Evolutionary conservation across 2,888 invertebrate species (phyloP).

Genomic region (Dasypolia templi): DNA sequence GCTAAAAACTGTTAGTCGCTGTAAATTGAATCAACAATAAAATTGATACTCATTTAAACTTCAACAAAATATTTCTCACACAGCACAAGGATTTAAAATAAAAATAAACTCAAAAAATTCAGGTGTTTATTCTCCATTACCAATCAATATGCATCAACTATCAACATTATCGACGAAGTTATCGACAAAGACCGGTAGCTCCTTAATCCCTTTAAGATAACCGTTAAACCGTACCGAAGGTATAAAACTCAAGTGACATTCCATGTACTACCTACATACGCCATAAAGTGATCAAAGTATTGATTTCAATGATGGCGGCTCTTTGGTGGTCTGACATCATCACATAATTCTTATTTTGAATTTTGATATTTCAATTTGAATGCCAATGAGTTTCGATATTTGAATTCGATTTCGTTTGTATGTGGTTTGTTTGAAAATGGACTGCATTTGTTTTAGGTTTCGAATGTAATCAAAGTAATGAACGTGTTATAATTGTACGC

Average conservation of each 20-base stretch:
- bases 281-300: conserved; percentile 73
- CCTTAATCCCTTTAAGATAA: conserved; percentile 84
- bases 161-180: conserved; percentile 54
- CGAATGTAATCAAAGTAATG: conserved; percentile 36
- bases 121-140: conserved; percentile 56
- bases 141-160: conserved; percentile 65
- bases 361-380: conserved; percentile 66
- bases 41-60: neutral
- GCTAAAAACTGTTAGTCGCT: conserved; percentile 17
- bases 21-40: neutral
- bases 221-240: conserved; percentile 69
- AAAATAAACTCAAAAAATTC: conserved; percentile 29
- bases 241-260: conserved; percentile 84
- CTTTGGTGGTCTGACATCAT: conserved; percentile 76
- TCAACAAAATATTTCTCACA: conserved; percentile 21
- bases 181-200: conserved; percentile 82
- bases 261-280: conserved; percentile 80
- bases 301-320: conserved; percentile 67
- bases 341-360: conserved; percentile 60
- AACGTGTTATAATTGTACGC: neutral
- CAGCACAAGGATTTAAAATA: conserved; percentile 21
- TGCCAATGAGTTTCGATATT: conserved; percentile 55
- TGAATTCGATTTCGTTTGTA: conserved; percentile 36
- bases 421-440: conserved; percentile 42
- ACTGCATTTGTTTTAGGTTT: conserved; percentile 42